These are phyloP conservation scores for Triops cancriformis DNA, from an alignment of 1,140 invertebrate genomes.

Conservation along the genomic window DNA sequence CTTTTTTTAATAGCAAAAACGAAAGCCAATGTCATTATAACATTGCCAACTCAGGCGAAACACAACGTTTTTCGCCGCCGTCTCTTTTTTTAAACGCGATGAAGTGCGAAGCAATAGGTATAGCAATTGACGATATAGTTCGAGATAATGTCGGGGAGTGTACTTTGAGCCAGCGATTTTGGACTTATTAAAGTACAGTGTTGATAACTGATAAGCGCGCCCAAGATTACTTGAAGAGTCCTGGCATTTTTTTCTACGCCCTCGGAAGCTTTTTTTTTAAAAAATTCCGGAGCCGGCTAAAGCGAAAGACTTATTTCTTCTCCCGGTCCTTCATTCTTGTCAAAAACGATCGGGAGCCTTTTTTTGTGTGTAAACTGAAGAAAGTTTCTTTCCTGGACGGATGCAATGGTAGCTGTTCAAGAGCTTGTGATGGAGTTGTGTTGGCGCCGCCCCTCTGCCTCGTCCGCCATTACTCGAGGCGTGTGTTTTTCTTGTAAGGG, in stretches of 20 bases:
- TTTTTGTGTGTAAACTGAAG: background rate
- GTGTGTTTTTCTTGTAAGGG: background rate
- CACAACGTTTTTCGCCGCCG: background rate
- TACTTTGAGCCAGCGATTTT: background rate
- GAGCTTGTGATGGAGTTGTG: background rate
- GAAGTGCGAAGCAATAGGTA: conserved; percentile 2
- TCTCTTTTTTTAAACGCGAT: background rate
- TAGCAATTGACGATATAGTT: background rate
- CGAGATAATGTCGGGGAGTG: background rate
- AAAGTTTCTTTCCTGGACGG: background rate
- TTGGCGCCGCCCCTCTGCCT: background rate
- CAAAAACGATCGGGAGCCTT: background rate
- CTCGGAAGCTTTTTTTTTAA: background rate
- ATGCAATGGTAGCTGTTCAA: background rate
- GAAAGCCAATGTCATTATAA: too few relatives aligned
- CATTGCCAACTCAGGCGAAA: background rate
- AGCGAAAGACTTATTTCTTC: background rate
- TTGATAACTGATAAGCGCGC: background rate
- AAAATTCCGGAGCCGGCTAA: background rate
- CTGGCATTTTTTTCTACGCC: too few relatives aligned
- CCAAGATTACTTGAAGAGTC: background rate
- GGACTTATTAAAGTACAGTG: background rate
- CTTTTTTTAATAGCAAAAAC: too few relatives aligned
- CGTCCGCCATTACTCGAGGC: background rate
- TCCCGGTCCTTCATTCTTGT: background rate